A percentile compares a stretch with the other conserved stretches of the same genome.
Evolutionary conservation across 2,797 vertebrate species (phyloP).

Genomic region (Tolypeutes matacus): DNA sequence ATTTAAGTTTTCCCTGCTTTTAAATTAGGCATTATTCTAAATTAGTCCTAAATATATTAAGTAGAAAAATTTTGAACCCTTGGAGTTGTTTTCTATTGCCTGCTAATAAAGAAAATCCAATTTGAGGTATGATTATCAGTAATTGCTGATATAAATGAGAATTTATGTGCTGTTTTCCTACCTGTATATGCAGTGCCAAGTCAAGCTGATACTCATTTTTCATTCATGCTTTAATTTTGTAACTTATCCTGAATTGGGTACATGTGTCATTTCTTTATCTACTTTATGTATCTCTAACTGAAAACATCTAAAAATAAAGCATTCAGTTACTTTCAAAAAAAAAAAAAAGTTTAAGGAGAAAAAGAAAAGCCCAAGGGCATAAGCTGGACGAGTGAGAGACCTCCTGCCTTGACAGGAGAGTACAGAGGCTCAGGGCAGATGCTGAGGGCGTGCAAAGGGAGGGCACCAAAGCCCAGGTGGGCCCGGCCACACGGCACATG

Average conservation of each 20-base stretch:
- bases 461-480: neutral
- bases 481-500: neutral
- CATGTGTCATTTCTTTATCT: neutral
- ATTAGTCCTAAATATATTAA: constrained; percentile 38
- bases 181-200: neutral
- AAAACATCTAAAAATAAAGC: neutral
- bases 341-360: too few relatives aligned
- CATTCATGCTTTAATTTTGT: neutral
- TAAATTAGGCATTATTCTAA: neutral
- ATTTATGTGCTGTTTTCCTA: neutral
- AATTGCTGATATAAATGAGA: constrained; percentile 23
- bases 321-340: neutral
- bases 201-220: constrained; percentile 48
- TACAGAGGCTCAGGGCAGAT: neutral
- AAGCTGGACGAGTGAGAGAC: neutral
- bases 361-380: neutral
- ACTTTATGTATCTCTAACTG: neutral
- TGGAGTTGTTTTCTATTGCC: neutral
- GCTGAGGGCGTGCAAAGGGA: neutral
- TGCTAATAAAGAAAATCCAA: neutral
- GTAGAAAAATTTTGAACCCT: constrained; percentile 30
- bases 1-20: constrained; percentile 22
- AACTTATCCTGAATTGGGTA: constrained; percentile 10
- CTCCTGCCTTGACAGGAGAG: neutral
- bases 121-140: constrained; percentile 33